These are phyloP conservation scores for Ginglymostoma cirratum DNA, from an alignment of 2,113 vertebrate genomes.

Conservation along the genomic window DNA sequence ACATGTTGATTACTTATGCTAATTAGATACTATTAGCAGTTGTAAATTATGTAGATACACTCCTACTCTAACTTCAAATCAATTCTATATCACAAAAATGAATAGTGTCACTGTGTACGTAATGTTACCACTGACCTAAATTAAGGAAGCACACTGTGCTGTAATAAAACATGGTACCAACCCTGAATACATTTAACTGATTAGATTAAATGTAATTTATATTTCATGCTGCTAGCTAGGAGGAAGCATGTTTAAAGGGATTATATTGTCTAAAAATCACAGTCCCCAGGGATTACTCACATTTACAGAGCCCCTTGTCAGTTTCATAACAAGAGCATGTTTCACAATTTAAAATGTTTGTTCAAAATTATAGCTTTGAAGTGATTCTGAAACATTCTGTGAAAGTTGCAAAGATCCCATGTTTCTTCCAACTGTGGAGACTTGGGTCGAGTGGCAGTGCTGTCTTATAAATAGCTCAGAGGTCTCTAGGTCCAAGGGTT, in stretches of 20 bases:
- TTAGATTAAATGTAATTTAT: slow-evolving; percentile 23
- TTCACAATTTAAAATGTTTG: not conserved
- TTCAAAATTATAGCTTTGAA: not conserved
- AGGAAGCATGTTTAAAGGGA: not conserved
- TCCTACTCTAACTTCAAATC: not conserved
- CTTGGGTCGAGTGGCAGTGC: not conserved
- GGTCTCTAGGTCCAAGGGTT: not conserved
- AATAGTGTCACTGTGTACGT: not conserved
- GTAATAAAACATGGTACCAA: not conserved
- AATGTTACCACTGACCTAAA: not conserved
- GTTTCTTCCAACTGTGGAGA: not conserved
- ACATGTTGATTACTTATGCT: not conserved
- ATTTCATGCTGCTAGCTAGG: not conserved
- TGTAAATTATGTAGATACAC: not conserved
- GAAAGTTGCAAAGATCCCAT: not conserved
- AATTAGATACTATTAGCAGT: not conserved
- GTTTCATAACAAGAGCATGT: not conserved
- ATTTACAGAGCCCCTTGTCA: not conserved
- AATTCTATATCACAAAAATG: slow-evolving; percentile 1
- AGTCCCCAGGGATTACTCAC: not conserved
- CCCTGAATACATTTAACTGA: not conserved
- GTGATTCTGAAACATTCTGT: not conserved
- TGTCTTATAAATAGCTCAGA: not conserved
- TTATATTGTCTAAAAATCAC: not conserved
- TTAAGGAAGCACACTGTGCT: not conserved